Base-by-base conservation (phyloP, 92 coral and sea anemone genomes). In the Bergia sp. region DNA sequence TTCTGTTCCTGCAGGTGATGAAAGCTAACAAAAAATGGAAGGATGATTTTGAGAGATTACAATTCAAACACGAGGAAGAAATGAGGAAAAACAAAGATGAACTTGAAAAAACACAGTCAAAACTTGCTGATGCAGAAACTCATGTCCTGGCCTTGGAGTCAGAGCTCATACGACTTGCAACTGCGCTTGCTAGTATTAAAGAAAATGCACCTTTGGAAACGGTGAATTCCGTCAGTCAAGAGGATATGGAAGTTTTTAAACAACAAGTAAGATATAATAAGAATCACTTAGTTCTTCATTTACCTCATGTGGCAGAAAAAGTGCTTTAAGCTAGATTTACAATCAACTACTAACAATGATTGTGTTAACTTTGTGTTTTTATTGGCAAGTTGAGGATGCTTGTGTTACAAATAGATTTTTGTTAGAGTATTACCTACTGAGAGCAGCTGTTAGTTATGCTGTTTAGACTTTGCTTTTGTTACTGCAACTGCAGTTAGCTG, bases 21-120 rank as follows among this genome's bases (percentile, higher is more conserved):
- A 89, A 89, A 85, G 93, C 92, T 37, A 96, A 96, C 85, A 91
- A 89, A 80, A 95, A 92, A 85, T 96, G 98, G 99, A 93, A 95
- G 86, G 92, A 84, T 79, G 99, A 96, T 37, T 96, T 94, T 45
- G 94, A 94, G 36, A 87, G 89, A 85, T 55, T 96, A 21, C 90
- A 90, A 86, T 79, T 79, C 79, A 92, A 92, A 90, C 90, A 88
- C 57, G 93, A 94, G 76, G 91, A 92, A 20, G 95, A 96, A 77
- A 91, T 88, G 42, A 89, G 82, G 83, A 64, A 81, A 53, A 86
- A 91, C 38, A 93, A 93, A 88, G 90, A 91, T 9, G 98, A 97
- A 86, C 85, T 93, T 66, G 92, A 91, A 53, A 50, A 89, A 53
- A 86, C 96, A 37, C 92, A 90, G 71, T 83, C 86, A 36, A 91